Conservation (phyloP, 2,113 vertebrate species). For the Anarhynchus alexandrinus region DNA sequence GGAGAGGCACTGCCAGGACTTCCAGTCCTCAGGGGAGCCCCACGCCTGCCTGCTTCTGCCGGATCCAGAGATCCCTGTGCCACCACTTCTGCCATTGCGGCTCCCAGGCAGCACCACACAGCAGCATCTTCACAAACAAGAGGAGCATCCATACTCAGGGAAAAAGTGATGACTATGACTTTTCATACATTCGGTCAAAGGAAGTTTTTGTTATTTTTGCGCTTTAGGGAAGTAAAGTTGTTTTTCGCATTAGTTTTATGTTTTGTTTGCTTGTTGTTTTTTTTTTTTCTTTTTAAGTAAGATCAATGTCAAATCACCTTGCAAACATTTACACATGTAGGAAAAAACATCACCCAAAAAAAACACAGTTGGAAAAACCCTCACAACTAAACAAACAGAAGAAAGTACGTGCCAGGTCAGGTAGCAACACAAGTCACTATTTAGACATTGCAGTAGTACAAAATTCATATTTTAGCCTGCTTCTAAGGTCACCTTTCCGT, state of each 20-base stretch:
- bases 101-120: background rate
- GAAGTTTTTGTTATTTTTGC: background rate
- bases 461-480: background rate
- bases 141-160: background rate
- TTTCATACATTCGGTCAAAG: background rate
- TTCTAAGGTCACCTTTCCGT: background rate
- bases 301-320: background rate
- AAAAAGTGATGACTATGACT: background rate
- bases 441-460: background rate
- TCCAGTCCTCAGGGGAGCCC: background rate
- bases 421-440: background rate
- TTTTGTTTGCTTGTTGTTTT: background rate
- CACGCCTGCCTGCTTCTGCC: background rate
- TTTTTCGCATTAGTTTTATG: background rate
- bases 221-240: background rate
- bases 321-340: background rate
- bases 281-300: background rate
- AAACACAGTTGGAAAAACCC: background rate
- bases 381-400: background rate
- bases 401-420: background rate
- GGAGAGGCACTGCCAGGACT: background rate
- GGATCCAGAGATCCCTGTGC: background rate
- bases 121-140: background rate
- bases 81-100: background rate
- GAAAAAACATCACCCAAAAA: background rate